Evolutionary conservation across 2,888 invertebrate genomes (phyloP).

Genomic region (Ochropleura leucogaster): DNA sequence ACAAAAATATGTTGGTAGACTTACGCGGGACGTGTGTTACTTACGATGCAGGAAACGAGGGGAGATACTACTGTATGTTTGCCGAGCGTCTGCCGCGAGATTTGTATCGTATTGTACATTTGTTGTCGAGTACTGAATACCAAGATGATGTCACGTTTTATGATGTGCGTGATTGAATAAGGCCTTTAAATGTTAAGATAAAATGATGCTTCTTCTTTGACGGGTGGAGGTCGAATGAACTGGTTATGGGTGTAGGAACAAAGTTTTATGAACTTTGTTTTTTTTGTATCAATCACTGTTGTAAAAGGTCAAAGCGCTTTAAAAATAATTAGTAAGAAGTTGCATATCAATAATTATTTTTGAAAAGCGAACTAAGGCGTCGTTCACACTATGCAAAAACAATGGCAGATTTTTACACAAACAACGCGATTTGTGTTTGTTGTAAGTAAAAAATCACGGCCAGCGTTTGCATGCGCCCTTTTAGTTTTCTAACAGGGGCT

Average conservation of each 20-base stretch:
- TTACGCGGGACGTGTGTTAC: conserved; percentile 82
- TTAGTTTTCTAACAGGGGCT: not conserved
- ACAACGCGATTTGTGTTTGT: not conserved
- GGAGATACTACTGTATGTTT: conserved; percentile 83
- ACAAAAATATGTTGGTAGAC: conserved; percentile 74
- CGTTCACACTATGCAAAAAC: not conserved
- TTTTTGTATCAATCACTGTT: conserved; percentile 11
- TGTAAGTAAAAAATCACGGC: not conserved
- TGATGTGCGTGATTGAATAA: conserved; percentile 77
- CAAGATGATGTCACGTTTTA: conserved; percentile 77
- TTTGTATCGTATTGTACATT: conserved; percentile 83
- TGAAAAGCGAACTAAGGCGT: not conserved
- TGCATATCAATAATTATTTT: not conserved
- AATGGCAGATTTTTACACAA: not conserved
- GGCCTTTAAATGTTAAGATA: conserved; percentile 65
- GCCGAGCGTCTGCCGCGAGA: conserved; percentile 80
- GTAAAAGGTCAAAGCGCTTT: conserved; percentile 20
- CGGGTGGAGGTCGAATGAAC: conserved; percentile 51
- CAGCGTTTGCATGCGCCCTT: not conserved
- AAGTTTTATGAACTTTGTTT: not conserved
- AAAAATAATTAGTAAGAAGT: not conserved
- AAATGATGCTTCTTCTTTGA: conserved; percentile 57
- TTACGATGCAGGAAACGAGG: conserved; percentile 87
- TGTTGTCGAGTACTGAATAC: conserved; percentile 74
- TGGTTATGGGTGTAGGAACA: conserved; percentile 26